phyloP scores from a whole-genome alignment of 2,113 vertebrate genomes.

The Platichthys flesus region DNA sequence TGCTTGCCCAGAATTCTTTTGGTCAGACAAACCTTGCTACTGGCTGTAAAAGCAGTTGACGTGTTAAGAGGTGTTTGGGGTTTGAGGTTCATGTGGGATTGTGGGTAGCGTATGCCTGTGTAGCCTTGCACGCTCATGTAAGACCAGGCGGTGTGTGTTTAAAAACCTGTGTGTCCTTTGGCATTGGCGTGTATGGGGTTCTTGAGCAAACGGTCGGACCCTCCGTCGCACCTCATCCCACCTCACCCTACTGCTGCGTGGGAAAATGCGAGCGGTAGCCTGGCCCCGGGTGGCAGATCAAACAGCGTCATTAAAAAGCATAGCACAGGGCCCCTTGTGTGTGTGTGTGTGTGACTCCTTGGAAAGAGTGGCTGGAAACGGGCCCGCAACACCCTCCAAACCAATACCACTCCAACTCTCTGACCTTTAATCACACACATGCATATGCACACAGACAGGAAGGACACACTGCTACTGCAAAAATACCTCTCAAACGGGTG shows the following conservation, averaged over 20 bases:
- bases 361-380: slow-evolving; percentile 63
- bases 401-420: slow-evolving; percentile 58
- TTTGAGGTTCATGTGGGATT: slow-evolving; percentile 42
- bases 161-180: slow-evolving; percentile 39
- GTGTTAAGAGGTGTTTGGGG: slow-evolving; percentile 77
- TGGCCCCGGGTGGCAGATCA: slow-evolving; percentile 71
- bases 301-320: slow-evolving; percentile 70
- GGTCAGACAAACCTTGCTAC: slow-evolving; percentile 64
- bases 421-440: slow-evolving; percentile 42
- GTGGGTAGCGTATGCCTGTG: slow-evolving; percentile 7
- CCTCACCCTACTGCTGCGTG: slow-evolving; percentile 46
- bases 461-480: slow-evolving; percentile 28
- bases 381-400: slow-evolving; percentile 67
- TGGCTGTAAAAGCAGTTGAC: slow-evolving; percentile 71
- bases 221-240: slow-evolving; percentile 15
- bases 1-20: slow-evolving; percentile 55
- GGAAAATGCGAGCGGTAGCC: slow-evolving; percentile 61
- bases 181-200: slow-evolving; percentile 15
- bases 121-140: slow-evolving; percentile 5
- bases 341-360: slow-evolving; percentile 48
- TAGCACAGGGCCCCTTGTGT: slow-evolving; percentile 64
- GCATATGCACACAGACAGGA: slow-evolving; percentile 4
- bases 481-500: slow-evolving; percentile 25
- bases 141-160: slow-evolving; percentile 29
- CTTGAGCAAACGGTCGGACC: slow-evolving; percentile 26